Evolutionary conservation across 2,888 invertebrate species (phyloP), one percentile per base, ranked within the genome.

Genomic region (Eupithecia abbreviata): DNA sequence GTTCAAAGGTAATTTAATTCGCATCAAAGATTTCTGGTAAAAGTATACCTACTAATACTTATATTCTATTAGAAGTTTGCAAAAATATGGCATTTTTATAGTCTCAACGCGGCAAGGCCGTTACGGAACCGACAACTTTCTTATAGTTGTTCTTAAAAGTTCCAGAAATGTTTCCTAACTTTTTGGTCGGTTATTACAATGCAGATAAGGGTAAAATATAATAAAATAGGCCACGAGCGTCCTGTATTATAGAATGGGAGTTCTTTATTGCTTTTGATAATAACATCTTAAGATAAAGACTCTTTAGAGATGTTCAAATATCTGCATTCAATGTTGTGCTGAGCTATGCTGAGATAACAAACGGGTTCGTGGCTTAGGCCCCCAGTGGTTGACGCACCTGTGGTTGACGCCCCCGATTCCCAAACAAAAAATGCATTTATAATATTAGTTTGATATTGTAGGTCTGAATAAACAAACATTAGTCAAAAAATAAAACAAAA

Each of bases 111-210:
- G 49, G 67, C 73, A 67, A 68, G 68, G 58, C 73, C 43, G 42
- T 51, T 68, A 42, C 43, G 67, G 69, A 45, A 43, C 67, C 71
- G 74, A 78, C 72, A 78, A 82, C 79, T 80, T 80, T 78, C 76
- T 80, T 80, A 80, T 77, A 80, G 80, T 77, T 79, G 77, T 81
- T 81, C 72, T 82, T 73, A 78, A 77, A 80, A 82, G 77, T 78
- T 80, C 45, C 67, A 45, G 67, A 68, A 68, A 68, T 68, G 18
- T 68, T 45, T 41, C 55, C 45, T 42, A 67, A 58, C 67, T 68
- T 68, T 68, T 68, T 68, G 47, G 62, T 72, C 67, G 42, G 62
- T 51, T 73, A 74, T 74, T 74, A 72, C 47, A 68, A 72, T 51
- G 67, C 67, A 65, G 67, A 73, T 72, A 66, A 65, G 49, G 58